These are phyloP conservation scores for Falco concolor DNA, from an alignment of 2,797 vertebrate genomes.

Conservation along the genomic window DNA sequence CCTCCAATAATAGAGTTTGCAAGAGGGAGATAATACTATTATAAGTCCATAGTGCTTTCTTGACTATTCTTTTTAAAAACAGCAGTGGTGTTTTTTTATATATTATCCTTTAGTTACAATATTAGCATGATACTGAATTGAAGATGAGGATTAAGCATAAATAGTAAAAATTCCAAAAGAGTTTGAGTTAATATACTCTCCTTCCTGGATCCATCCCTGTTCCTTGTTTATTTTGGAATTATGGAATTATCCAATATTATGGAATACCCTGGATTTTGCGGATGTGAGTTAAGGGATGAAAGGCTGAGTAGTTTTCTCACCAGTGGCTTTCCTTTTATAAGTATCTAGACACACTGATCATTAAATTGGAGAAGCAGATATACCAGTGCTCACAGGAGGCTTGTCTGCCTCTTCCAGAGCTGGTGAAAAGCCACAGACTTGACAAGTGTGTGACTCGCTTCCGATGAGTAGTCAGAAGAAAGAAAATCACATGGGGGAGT, in stretches of 20 bases:
- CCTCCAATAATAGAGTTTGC: not conserved
- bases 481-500: not conserved
- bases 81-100: not conserved
- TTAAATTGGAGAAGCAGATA: not conserved
- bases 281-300: not conserved
- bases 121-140: not conserved
- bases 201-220: not conserved
- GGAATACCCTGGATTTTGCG: not conserved
- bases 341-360: not conserved
- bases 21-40: not conserved
- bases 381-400: fast-evolving
- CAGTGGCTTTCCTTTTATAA: not conserved
- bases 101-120: not conserved
- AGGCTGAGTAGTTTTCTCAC: not conserved
- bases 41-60: not conserved
- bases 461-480: not conserved
- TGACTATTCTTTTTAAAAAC: not conserved
- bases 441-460: not conserved
- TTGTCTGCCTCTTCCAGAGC: not conserved
- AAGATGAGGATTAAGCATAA: not conserved
- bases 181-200: not conserved
- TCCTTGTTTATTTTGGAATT: not conserved
- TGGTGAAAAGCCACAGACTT: not conserved
- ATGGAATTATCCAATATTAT: not conserved
- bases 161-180: not conserved